Conservation (phyloP, 2,888 invertebrate genomes). For the Perithous albicinctus region DNA sequence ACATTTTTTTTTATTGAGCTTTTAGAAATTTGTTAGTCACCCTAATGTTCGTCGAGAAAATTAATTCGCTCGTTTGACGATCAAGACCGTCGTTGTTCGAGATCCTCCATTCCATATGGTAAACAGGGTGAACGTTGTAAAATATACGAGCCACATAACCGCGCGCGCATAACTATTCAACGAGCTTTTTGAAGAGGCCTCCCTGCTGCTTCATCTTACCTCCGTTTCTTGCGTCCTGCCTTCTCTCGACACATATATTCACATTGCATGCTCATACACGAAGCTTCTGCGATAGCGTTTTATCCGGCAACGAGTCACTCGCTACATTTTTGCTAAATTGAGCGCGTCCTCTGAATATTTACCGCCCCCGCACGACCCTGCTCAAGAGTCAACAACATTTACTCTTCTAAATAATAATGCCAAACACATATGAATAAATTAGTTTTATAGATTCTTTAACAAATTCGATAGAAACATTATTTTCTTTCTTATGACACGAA, state of each 20-base stretch:
- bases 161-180: background rate
- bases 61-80: background rate
- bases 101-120: slow-evolving; percentile 4
- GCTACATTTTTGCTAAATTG: slow-evolving; percentile 31
- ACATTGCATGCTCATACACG: background rate
- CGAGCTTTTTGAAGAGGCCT: background rate
- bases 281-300: background rate
- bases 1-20: too few species aligned
- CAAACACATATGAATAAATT: too few species aligned
- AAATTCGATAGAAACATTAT: too few species aligned
- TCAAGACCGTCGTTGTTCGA: background rate
- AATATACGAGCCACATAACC: slow-evolving; percentile 8
- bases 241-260: background rate
- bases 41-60: background rate
- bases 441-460: too few species aligned
- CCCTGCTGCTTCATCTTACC: background rate
- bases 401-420: too few species aligned
- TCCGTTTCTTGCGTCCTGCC: background rate
- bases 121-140: slow-evolving; percentile 10
- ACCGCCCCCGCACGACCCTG: background rate
- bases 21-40: too few species aligned
- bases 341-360: slow-evolving; percentile 38
- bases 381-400: too few species aligned
- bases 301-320: background rate
- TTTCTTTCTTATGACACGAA: too few species aligned